These are phyloP conservation scores for Zoanthus sociatus DNA, from an alignment of 92 coral and sea anemone genomes.

Conservation along the genomic window DNA sequence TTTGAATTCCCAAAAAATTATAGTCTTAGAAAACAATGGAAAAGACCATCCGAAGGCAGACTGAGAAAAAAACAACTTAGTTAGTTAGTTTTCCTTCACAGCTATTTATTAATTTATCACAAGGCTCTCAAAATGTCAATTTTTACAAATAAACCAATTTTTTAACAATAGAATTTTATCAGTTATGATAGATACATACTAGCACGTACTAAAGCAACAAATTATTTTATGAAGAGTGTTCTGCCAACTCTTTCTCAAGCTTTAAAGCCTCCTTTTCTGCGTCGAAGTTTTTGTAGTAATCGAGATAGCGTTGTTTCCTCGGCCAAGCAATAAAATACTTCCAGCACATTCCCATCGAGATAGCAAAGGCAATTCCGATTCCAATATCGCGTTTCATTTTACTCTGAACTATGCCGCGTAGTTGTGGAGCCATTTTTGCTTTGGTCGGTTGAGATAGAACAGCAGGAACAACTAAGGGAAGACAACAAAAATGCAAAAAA, in stretches of 20 bases:
- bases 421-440: slow-evolving; percentile 70
- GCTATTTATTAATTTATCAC: no score
- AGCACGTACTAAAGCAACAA: neutral
- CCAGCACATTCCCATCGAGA: slow-evolving; percentile 71
- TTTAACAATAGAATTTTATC: no score
- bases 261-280: slow-evolving; percentile 82
- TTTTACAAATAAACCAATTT: no score
- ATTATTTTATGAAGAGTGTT: slow-evolving; percentile 36
- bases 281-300: slow-evolving; percentile 76
- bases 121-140: no score
- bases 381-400: slow-evolving; percentile 68
- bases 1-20: slow-evolving; percentile 11
- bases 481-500: neutral
- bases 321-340: slow-evolving; percentile 87
- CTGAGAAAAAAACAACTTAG: neutral
- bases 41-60: slow-evolving; percentile 17
- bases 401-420: slow-evolving; percentile 85
- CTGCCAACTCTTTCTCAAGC: slow-evolving; percentile 68
- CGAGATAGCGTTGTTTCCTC: slow-evolving; percentile 71
- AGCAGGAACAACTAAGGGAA: neutral
- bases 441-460: neutral
- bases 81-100: no score
- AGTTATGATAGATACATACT: neutral
- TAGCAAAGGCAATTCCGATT: slow-evolving; percentile 68
- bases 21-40: neutral